Evolutionary conservation across 2,797 vertebrate genomes (phyloP).

Genomic region (Siniperca scherzeri): DNA sequence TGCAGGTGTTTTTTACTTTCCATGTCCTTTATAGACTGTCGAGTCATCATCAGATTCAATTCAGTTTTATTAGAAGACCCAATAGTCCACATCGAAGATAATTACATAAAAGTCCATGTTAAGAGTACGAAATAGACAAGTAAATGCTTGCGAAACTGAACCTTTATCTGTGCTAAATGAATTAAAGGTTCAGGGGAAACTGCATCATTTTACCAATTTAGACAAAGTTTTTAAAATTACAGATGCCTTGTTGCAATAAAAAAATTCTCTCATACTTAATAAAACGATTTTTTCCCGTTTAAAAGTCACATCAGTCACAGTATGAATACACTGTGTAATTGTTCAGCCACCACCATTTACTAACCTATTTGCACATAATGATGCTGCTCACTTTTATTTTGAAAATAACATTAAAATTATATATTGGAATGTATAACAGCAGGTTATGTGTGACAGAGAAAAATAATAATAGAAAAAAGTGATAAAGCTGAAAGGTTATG

Average conservation of each 20-base stretch:
- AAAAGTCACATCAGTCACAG: background rate
- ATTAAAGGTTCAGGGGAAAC: background rate
- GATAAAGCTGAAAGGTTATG: background rate
- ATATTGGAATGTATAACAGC: background rate
- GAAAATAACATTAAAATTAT: background rate
- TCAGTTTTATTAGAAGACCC: background rate
- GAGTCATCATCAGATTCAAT: background rate
- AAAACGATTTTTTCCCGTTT: background rate
- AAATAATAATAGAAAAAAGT: background rate
- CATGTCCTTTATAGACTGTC: background rate
- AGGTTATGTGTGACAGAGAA: background rate
- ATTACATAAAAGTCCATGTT: background rate
- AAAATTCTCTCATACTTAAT: too few species aligned
- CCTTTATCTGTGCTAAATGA: background rate
- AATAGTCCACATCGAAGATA: background rate
- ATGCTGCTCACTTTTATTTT: slow-evolving; percentile 16
- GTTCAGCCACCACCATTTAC: background rate
- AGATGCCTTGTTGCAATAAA: background rate
- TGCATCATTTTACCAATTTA: background rate
- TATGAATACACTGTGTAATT: background rate
- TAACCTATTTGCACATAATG: background rate
- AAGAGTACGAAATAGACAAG: background rate
- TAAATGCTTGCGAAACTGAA: background rate
- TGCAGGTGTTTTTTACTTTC: background rate
- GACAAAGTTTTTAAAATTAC: background rate